Conservation (phyloP, 2,797 vertebrate genomes). For the Pristis pectinata region DNA sequence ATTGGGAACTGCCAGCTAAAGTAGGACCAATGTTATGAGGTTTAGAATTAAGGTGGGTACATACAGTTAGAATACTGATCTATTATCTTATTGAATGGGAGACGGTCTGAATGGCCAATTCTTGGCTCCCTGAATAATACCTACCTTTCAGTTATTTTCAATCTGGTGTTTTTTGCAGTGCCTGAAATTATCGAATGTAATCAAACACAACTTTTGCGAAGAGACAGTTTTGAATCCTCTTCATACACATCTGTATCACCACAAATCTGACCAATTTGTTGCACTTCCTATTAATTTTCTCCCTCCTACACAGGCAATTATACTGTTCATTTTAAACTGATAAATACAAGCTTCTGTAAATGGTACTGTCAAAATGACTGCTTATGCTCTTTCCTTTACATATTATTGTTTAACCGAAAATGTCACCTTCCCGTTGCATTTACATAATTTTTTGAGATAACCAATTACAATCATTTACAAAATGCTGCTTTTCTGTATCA, state of each 20-base stretch:
- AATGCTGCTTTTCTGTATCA: neutral
- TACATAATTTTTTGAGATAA: neutral
- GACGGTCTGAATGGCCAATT: neutral
- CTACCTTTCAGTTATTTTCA: neutral
- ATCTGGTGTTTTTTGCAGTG: neutral
- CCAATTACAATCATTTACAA: neutral
- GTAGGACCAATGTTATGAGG: too few relatives aligned
- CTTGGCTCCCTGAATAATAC: neutral
- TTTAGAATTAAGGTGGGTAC: too few relatives aligned
- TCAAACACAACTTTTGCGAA: neutral
- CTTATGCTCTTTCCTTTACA: neutral
- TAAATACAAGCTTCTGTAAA: neutral
- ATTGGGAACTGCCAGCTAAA: neutral
- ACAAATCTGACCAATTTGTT: slow-evolving; percentile 3
- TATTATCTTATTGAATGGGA: neutral
- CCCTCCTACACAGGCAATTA: neutral
- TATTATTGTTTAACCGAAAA: slow-evolving; percentile 5
- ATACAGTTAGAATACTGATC: neutral
- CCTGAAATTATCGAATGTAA: neutral
- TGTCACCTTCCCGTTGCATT: neutral
- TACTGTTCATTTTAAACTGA: neutral
- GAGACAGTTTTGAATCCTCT: neutral
- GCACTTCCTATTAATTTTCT: neutral
- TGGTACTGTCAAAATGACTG: neutral
- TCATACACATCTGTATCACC: neutral